Evolutionary conservation across 2,113 vertebrate species (phyloP).

Genomic region (Baryphthengus martii): DNA sequence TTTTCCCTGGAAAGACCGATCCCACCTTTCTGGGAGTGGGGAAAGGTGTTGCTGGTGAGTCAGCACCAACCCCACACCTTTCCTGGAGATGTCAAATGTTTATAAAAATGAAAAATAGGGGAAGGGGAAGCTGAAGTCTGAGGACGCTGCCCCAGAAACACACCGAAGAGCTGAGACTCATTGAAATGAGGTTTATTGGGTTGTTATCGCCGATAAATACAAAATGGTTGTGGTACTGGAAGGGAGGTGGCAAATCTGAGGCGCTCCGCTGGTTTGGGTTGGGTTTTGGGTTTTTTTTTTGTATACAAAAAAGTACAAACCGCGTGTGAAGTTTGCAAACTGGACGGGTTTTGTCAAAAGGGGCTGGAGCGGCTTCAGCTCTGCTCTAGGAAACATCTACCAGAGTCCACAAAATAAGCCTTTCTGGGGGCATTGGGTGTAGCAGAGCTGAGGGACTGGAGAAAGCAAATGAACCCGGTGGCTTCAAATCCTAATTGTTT

Average conservation of each 20-base stretch:
- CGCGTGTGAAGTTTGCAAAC: neutral
- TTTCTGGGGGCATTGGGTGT: neutral
- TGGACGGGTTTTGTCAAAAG: neutral
- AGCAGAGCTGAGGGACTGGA: neutral
- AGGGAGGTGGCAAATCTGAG: neutral
- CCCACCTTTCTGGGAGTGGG: neutral
- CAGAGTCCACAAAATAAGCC: neutral
- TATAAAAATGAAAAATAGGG: fast-evolving
- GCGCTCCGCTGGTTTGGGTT: neutral
- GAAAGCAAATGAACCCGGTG: neutral
- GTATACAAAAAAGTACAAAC: slow-evolving; percentile 4
- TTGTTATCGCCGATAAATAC: slow-evolving; percentile 8
- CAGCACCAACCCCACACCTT: too few species aligned
- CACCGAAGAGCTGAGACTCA: neutral
- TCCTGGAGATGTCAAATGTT: too few species aligned
- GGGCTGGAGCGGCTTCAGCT: neutral
- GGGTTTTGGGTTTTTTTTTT: too few species aligned
- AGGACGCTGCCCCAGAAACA: neutral
- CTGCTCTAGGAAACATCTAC: neutral
- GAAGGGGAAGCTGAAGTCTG: neutral
- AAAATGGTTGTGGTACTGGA: neutral
- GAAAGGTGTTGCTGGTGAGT: neutral
- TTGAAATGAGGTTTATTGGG: slow-evolving; percentile 64
- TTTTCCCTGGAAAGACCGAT: neutral
- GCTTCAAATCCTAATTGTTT: neutral